Base-by-base conservation (phyloP, 1,140 invertebrate species). In the Neodiprion lecontei region DNA sequence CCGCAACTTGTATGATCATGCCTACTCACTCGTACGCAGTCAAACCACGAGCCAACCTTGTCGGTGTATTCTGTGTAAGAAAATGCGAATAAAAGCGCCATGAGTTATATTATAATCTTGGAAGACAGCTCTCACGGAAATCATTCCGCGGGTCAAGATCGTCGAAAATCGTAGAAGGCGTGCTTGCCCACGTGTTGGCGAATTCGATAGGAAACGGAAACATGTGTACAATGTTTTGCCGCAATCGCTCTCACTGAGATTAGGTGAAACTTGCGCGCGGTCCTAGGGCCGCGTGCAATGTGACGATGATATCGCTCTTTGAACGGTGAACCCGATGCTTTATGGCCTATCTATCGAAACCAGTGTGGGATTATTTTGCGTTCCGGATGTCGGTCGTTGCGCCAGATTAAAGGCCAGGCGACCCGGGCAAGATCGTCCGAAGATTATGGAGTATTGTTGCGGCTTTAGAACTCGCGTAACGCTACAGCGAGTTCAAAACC, bases 121-220 rank as follows among this genome's bases (percentile, higher is more conserved):
- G 61, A 0, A 66, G 61, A 66, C 61, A 1, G 61, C 14, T 14
- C 14, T 14, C 5, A 66, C 61, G 14, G 14, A 68, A 68, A 11
- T 10, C 40, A 7, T 7, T 68, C 11, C 17, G 11, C 17, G 7
- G 67, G 17, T 68, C 40, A 23, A 12, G 11, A 11, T 17, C 28
- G 28, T 40, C 28, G 69, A 72, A 74, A 76, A 76, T 80, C 79
- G 74, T 74, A 80, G 7, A 66, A 66, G 21, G 28, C 28, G 1
- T 40, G 28, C 28, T 40, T 40, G 28, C 28, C 28, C 28, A 40
- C 28, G 5, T 40, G 28, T 40, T 40, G 28, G 28, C 28, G 0
- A 21, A 21, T 21, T 1, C 17, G 17, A 21, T 21, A 21, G 17
- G 17, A 21, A 21, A 21, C 17, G 17, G 1, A 21, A 21, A 21